Base-by-base conservation (phyloP, 2,888 invertebrate genomes). In the Scaeva pyrastri region DNA sequence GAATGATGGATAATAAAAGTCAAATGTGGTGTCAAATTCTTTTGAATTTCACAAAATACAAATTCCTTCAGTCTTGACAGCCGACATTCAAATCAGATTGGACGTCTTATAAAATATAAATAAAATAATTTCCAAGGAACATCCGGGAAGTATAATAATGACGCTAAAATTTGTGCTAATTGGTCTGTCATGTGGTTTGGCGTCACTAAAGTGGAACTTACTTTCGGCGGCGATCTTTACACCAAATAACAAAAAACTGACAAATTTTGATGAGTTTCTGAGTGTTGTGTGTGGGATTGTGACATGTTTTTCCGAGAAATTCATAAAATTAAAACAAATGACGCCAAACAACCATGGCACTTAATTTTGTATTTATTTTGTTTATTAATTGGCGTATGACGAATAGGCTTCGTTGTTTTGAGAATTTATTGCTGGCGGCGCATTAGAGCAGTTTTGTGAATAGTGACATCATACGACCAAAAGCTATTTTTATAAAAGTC, bases 171-270 rank as follows among this genome's bases (percentile, higher is more conserved):
- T 70, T 83, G 78, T 43, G 87, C 87, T 87, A 87, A 87, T 87
- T 87, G 87, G 87, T 79, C 87, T 87, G 83, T 87, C 87, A 87
- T 83, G 87, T 78, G 82, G 87, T 75, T 87, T 75, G 75, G 83
- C 72, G 68, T 45, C 41, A 10, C 78, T 62, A 77, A 80, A 62
- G 70, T 80, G 74, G 68, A 19, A 62, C 31, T 60, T 43, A 50
- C 66, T 66, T 75, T 64, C 19, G 41, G 41, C 52, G n/a, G 16
- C 19, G 12, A n/a, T 16, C 16, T 12, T 23, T n/a, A 23, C 16
- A 43, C 39, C 8, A 7, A 23, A 31, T 31, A 60, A 79, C 77
- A 66, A 45, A 31, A 45, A 52, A 72, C 52, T 52, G 66, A 58
- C 58, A 72, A 72, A 70, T 77, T 76, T 77, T 77, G 75, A 84